phyloP scores from a whole-genome alignment of 2,797 vertebrate genomes.

The Spatula clypeata region DNA sequence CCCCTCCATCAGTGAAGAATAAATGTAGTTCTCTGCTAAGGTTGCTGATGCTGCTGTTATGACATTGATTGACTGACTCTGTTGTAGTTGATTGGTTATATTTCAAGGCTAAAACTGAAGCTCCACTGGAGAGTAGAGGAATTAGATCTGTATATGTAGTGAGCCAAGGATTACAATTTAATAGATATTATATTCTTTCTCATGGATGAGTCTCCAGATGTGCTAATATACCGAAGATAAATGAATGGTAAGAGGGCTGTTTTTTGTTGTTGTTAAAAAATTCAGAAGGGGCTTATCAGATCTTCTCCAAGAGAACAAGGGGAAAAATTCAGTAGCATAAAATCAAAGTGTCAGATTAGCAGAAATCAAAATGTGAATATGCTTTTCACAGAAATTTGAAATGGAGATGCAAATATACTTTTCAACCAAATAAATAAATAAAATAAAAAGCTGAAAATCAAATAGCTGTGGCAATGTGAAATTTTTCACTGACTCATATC shows the following conservation, averaged over 20 bases:
- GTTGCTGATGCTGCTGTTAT: conserved; percentile 14
- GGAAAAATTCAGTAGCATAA: not conserved
- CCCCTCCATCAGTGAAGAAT: not conserved
- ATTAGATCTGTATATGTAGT: not conserved
- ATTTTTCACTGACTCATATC: not conserved
- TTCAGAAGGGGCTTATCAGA: conserved; percentile 9
- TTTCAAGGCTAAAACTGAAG: conserved; percentile 21
- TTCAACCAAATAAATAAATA: not conserved
- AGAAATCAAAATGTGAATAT: not conserved
- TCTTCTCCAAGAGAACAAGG: not conserved
- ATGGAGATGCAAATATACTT: not conserved
- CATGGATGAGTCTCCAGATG: not conserved
- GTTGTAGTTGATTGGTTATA: conserved; percentile 9
- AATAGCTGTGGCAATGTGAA: not conserved
- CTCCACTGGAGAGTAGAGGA: not conserved
- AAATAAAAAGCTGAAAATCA: not conserved
- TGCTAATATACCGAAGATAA: conserved; percentile 5
- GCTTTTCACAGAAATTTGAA: no score
- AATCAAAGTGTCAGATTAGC: not conserved
- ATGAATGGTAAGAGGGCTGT: not conserved
- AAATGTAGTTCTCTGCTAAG: not conserved
- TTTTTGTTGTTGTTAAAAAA: not conserved
- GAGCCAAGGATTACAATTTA: conserved; percentile 32
- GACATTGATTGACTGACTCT: conserved; percentile 44
- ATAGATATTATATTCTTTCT: not conserved